Conservation (phyloP, 2,113 vertebrate species). For the Bubo blakistoni region DNA sequence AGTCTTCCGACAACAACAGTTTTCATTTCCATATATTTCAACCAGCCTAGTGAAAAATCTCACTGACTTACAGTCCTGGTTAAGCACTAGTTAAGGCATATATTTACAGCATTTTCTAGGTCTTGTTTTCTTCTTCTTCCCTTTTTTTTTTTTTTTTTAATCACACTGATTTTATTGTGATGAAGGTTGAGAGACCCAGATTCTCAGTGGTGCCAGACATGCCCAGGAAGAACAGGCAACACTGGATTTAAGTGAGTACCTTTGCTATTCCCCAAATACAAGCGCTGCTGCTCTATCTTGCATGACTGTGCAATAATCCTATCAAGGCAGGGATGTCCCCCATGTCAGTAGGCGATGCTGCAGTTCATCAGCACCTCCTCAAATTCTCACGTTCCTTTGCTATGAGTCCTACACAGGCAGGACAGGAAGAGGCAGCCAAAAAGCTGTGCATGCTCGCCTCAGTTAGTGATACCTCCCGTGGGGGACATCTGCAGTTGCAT, state of each 20-base stretch:
- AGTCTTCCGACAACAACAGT: neutral
- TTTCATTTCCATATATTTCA: neutral
- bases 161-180: neutral
- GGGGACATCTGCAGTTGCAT: neutral
- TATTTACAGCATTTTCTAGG: neutral
- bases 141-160: neutral
- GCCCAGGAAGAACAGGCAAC: neutral
- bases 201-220: neutral
- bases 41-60: neutral
- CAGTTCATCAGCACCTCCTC: neutral
- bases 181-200: neutral
- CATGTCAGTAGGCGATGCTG: neutral
- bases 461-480: neutral
- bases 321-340: neutral
- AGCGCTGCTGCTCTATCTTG: neutral
- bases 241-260: neutral
- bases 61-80: neutral
- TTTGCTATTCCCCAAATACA: neutral
- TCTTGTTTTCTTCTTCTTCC: neutral
- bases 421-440: neutral
- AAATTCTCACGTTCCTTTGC: neutral
- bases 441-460: neutral
- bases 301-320: fast-evolving
- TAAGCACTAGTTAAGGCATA: neutral
- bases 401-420: neutral